Base-by-base conservation (phyloP, 2,888 invertebrate genomes). In the Coremacera marginata region DNA sequence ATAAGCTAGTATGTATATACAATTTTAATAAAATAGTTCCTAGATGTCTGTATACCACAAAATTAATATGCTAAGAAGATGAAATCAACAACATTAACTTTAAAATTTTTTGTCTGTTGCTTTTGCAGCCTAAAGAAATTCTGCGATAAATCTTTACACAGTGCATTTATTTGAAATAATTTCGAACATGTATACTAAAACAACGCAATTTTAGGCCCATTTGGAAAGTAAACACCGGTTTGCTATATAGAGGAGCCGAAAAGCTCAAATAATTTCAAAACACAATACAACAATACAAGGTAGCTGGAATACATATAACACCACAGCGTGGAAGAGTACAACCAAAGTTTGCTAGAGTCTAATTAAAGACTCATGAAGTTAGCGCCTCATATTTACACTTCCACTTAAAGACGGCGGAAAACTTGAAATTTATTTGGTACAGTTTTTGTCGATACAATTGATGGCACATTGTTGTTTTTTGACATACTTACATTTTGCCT, bases 301-400 rank as follows among this genome's bases (percentile, higher is more conserved):
- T 27, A 34, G 71, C 19, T 22, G 51, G 37, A 70, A 16, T 14
- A n/a, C n/a, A n/a, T n/a, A 70, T 22, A 70, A 31, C 55, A 70
- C 11, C 27, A 16, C 67, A 22, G 3, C 44, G 51, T 14, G 60
- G 16, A 27, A 44, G 49, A 44, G 2, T 68, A 68, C 14, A 44
- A 44, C 14, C 14, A 31, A 76, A 76, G 68, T 74, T 80, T 78
- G 44, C 44, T 57, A 63, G 70, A 70, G 81, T 84, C 87, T 87
- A 87, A 87, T 87, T 88, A 82, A 84, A 87, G 84, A 82, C 84
- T 86, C 87, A 86, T 86, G 88, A 87, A 87, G 84, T 88, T 87
- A 86, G 82, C 88, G 86, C 87, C 86, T 87, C 79, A 79, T 86
- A 83, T 83, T 87, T 85, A 82, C 80, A 75, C 82, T 87, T 84